Base-by-base conservation (phyloP, 37 sponge, comb jelly and placozoan species). In the Cladorhizidae sp. region DNA sequence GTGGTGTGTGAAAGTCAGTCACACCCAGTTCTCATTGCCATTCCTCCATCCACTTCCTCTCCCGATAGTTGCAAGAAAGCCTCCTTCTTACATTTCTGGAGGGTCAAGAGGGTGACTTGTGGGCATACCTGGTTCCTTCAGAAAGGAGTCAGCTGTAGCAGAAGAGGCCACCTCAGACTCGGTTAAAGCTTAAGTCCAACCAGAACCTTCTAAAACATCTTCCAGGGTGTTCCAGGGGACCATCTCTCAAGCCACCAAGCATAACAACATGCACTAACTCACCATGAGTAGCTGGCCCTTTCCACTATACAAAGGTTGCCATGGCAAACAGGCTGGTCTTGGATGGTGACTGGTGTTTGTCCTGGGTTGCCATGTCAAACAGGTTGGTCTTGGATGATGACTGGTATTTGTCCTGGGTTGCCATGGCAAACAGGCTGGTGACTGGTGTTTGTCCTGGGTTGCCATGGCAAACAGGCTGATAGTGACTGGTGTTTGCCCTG, bases 221-320 rank as follows among this genome's bases (percentile, higher is more conserved):
- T 73, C 82, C 36, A 72, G 73, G 41, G 71, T 79, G 21, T 42
- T 65, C 80, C 68, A 67, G 31, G 54, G 61, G 32, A 72, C 81
- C 81, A 69, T 80, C 57, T 82, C 83, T 61, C 40, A 82, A 74
- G 28, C 83, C 83, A 8, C 74, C 74, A 28, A 82, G 75, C 83
- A 82, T 82, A 9, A 82, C 51, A 21, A 82, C 83, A 82, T 82
- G 64, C 75, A 54, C 17, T 20, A 57, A 31, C 50, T 26, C 74
- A 54, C 83, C 52, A 57, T 78, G 62, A 20, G 55, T 54, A 54
- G 55, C 55, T 54, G 55, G 55, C 55, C 55, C 12, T 54, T 54
- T 54, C 55, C 79, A 64, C 43, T 78, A 67, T 39, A 78, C 79
- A 78, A 40, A 64, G 21, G 62, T 78, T 64, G 79, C 49, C 28